Evolutionary conservation across 2,888 invertebrate species (phyloP).

Genomic region (Hybos culiciformis): DNA sequence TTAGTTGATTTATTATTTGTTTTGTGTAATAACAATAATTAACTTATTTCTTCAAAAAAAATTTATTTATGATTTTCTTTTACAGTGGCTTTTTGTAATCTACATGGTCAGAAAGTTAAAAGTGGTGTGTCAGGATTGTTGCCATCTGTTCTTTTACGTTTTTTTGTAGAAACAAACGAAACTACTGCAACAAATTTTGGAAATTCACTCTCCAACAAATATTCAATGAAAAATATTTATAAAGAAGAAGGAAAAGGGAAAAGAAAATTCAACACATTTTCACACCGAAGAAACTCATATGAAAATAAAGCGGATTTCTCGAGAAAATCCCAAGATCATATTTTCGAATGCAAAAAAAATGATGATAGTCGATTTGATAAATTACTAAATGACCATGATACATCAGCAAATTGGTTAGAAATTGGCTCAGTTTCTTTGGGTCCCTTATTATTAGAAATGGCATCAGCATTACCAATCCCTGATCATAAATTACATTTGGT

Average conservation of each 20-base stretch:
- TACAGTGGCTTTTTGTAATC: constrained; percentile 86
- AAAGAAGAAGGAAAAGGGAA: constrained; percentile 36
- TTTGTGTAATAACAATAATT: not conserved
- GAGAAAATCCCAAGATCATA: too few species aligned
- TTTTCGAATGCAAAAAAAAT: too few species aligned
- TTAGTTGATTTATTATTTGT: not conserved
- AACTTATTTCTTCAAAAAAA: not conserved
- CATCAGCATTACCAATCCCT: constrained; percentile 63
- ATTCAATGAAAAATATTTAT: constrained; percentile 49
- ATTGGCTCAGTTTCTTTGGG: constrained; percentile 84
- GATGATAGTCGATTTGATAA: too few species aligned
- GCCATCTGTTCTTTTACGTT: constrained; percentile 54
- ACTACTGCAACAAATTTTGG: constrained; percentile 30
- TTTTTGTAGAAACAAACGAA: constrained; percentile 49
- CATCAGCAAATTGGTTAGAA: constrained; percentile 89
- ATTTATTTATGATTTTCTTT: not conserved
- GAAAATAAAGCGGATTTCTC: too few species aligned
- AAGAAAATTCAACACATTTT: too few species aligned
- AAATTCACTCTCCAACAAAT: constrained; percentile 48
- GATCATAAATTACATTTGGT: constrained; percentile 63
- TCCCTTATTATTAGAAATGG: constrained; percentile 79
- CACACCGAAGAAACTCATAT: too few species aligned
- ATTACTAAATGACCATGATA: too few species aligned
- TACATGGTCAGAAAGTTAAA: constrained; percentile 85
- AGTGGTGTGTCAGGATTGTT: constrained; percentile 78